Conservation (phyloP, 64 coral and sea anemone genomes). For the Montipora capricornis region DNA sequence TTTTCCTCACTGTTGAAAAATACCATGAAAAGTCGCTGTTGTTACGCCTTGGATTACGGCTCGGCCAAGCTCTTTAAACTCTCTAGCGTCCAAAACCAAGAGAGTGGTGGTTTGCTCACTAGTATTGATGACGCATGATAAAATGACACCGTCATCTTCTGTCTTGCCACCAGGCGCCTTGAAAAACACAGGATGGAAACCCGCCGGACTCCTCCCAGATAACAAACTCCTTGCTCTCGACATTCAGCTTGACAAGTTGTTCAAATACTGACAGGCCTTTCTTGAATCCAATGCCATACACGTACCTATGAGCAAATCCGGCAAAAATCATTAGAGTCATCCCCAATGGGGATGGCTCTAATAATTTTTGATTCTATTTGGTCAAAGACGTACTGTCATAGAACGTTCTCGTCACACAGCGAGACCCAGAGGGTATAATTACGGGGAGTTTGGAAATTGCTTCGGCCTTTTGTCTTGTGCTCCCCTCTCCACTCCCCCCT, state of each 20-base stretch:
- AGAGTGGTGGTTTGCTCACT: conserved; percentile 70
- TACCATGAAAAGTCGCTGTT: conserved; percentile 72
- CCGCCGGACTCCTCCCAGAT: conserved; percentile 67
- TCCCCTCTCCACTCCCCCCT: too few relatives aligned
- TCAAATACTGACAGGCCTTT: not conserved
- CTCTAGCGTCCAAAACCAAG: conserved; percentile 77
- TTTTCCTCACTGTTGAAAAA: conserved; percentile 25
- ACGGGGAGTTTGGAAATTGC: too few relatives aligned
- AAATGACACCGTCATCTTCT: conserved; percentile 90
- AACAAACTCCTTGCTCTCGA: conserved; percentile 48
- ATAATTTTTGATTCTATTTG: too few relatives aligned
- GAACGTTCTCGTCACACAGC: too few relatives aligned
- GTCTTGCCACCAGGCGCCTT: conserved; percentile 55
- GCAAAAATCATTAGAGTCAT: not conserved
- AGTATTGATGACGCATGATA: conserved; percentile 80
- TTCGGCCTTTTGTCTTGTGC: too few relatives aligned
- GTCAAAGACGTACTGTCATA: too few relatives aligned
- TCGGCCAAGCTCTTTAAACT: conserved; percentile 76
- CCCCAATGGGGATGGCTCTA: not conserved
- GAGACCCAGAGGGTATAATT: too few relatives aligned
- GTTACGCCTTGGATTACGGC: conserved; percentile 70
- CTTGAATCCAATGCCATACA: conserved; percentile 42
- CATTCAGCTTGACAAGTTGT: conserved; percentile 81
- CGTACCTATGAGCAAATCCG: conserved; percentile 11
- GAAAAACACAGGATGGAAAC: conserved; percentile 82